These are phyloP conservation scores for Drosophila paramelanica DNA, from an alignment of 2,888 invertebrate species.

Conservation along the genomic window DNA sequence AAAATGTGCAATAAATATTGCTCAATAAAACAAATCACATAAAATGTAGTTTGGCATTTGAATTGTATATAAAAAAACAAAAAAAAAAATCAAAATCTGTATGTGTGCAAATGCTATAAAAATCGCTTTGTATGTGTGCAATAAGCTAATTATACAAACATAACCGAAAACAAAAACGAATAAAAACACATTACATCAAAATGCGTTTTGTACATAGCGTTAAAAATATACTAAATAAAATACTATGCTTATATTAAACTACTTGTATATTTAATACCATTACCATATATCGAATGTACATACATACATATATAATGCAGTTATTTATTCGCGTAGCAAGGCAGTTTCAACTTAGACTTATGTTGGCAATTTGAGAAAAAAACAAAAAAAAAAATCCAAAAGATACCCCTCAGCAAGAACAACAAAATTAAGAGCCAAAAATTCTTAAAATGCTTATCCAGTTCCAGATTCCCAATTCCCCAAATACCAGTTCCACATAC, in stretches of 20 bases:
- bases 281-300: conserved; percentile 19
- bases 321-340: conserved; percentile 43
- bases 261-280: conserved; percentile 22
- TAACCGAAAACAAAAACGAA: not conserved
- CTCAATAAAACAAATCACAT: conserved; percentile 1
- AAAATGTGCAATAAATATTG: conserved; percentile 19
- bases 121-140: conserved; percentile 31
- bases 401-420: conserved; percentile 5
- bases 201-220: conserved; percentile 32
- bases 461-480: conserved; percentile 6
- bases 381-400: not conserved
- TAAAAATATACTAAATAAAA: conserved; percentile 19
- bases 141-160: conserved; percentile 5
- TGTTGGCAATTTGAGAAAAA: conserved; percentile 33
- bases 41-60: conserved; percentile 45
- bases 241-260: conserved; percentile 6
- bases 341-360: conserved; percentile 37
- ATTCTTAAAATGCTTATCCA: conserved; percentile 27
- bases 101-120: conserved; percentile 13
- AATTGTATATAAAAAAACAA: conserved; percentile 33
- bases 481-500: conserved; percentile 16
- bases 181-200: not conserved
- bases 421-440: conserved; percentile 15
- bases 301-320: conserved; percentile 21
- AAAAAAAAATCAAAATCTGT: conserved; percentile 2